Conservation (phyloP, 2,888 invertebrate species). For the Gari tellinella region DNA sequence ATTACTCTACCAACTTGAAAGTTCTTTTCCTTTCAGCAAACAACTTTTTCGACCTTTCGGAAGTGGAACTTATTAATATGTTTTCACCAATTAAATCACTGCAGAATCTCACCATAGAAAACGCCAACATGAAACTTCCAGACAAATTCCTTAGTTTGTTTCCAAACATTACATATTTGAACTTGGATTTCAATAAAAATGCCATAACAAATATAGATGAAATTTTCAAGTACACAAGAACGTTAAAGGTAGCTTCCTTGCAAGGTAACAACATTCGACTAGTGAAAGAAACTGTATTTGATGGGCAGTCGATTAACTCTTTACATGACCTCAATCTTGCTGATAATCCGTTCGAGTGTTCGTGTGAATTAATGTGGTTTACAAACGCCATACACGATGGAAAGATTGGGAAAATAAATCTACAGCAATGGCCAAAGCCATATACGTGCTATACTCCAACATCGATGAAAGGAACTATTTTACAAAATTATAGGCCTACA, state of each 20-base stretch:
- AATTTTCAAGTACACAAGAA: background rate
- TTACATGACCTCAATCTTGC: background rate
- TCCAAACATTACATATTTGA: background rate
- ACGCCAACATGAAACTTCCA: background rate
- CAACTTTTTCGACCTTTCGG: background rate
- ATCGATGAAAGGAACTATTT: background rate
- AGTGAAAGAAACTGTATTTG: background rate
- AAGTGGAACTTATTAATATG: background rate
- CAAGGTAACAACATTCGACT: background rate
- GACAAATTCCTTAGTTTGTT: background rate
- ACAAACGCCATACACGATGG: conserved; percentile 3
- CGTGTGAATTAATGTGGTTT: conserved; percentile 25
- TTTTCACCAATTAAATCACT: background rate
- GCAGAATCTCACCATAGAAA: background rate
- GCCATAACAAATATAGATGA: background rate
- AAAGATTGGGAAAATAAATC: conserved; percentile 3
- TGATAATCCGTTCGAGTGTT: conserved; percentile 8
- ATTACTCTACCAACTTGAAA: conserved; percentile 1
- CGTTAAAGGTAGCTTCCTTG: background rate
- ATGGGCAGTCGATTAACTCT: background rate
- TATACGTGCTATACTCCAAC: conserved; percentile 30
- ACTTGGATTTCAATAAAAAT: conserved; percentile 6
- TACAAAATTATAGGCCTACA: conserved; percentile 10
- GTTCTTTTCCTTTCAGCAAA: conserved; percentile 16
- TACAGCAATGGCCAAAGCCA: conserved; percentile 17